Evolutionary conservation across 2,888 invertebrate species (phyloP), one percentile per base, ranked within the genome.

Genomic region (Megaustenia siamemsis): DNA sequence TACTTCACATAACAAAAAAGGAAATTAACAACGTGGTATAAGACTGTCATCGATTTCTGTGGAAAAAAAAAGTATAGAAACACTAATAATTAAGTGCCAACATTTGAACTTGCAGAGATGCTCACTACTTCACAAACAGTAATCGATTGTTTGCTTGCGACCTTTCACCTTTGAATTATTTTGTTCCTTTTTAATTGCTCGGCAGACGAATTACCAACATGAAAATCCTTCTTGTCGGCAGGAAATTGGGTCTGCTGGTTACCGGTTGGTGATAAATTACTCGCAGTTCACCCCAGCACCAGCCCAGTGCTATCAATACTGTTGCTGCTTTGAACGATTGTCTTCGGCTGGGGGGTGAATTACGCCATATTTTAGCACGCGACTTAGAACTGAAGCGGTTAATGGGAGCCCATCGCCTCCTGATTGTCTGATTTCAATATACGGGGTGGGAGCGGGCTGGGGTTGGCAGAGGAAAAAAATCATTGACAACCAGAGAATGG

Each of bases 151-250:
- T 21, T 40, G 71, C 8, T 24, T 28, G 71, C 79, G 49, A 79
- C 63, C 79, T 79, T 66, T 79, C 66, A 79, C 79, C 68, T 43
- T 28, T 28, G 18, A 28, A 66, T 45, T 49, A 18, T n/a, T n/a
- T n/a, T n/a, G 32, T 32, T 32, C 49, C 15, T 45, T 68, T 68
- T 45, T 45, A 66, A 28, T n/a, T 66, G 2, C 32, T 63, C 18
- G 10, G 28, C 35, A 45, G 28, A 66, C 66, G 66, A 45, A 43
- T 79, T 28, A 10, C 32, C n/a, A 83, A 83, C 83, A 83, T 83
- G 83, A 77, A 83, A 83, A 83, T 83, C 76, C 83, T 83, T 83
- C 83, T 83, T 76, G 77, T 83, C 45, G 49, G 40, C 49, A 83
- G 83, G 83, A 83, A 83, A 83, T 83, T 76, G 68, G 53, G 76